Percentiles rank a stretch among this genome's conserved stretches.
Evolutionary conservation across 2,888 invertebrate genomes (phyloP).

Genomic region (Aspidapion aeneum): DNA sequence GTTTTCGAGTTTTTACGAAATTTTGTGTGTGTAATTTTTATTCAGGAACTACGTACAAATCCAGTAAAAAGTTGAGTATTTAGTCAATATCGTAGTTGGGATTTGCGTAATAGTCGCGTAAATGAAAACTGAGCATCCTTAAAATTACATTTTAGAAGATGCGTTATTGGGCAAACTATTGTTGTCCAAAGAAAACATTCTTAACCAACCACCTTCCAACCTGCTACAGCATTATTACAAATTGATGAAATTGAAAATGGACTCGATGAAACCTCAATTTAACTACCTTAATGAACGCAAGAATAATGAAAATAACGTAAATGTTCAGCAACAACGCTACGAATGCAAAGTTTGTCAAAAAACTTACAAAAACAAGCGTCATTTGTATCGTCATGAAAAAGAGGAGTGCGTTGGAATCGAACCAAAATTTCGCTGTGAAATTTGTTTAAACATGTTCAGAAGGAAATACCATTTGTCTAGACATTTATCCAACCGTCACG

Average conservation of each 20-base stretch:
- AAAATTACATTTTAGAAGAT: background rate
- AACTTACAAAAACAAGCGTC: slow-evolving; percentile 56
- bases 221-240: slow-evolving; percentile 27
- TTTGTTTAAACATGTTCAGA: slow-evolving; percentile 52
- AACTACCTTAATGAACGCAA: slow-evolving; percentile 23
- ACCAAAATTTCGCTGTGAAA: slow-evolving; percentile 54
- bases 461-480: slow-evolving; percentile 38
- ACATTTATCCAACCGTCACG: slow-evolving; percentile 33
- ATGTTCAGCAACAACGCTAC: slow-evolving; percentile 23
- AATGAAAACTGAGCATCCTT: too few species aligned
- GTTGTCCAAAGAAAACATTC: slow-evolving; percentile 24
- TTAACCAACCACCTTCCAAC: slow-evolving; percentile 16
- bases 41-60: too few species aligned
- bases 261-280: slow-evolving; percentile 2
- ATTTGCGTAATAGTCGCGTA: too few species aligned
- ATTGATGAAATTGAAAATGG: slow-evolving; percentile 23
- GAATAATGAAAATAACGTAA: slow-evolving; percentile 20
- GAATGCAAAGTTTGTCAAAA: slow-evolving; percentile 55
- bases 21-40: too few species aligned
- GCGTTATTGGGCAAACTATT: background rate
- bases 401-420: slow-evolving; percentile 56
- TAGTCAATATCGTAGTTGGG: too few species aligned
- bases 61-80: too few species aligned
- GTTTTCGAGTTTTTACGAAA: too few species aligned
- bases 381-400: slow-evolving; percentile 55